Conservation (phyloP, 2,797 vertebrate species). For the Lophotriccus pileatus region DNA sequence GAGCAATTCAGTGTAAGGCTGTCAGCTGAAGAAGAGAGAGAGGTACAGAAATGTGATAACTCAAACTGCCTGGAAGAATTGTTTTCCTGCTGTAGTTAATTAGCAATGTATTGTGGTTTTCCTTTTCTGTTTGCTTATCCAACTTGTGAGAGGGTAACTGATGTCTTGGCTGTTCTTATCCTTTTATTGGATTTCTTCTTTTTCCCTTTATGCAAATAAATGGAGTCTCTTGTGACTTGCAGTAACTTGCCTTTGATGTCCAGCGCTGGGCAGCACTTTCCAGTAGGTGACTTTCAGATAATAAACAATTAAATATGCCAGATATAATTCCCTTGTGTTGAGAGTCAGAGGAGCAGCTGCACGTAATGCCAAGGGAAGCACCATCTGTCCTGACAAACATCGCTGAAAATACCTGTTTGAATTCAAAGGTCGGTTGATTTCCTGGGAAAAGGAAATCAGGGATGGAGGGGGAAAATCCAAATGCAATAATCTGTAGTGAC, state of each 20-base stretch:
- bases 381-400: background rate
- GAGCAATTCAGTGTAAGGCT: constrained; percentile 22
- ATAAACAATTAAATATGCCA: background rate
- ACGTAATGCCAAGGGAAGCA: background rate
- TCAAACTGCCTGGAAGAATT: background rate
- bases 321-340: background rate
- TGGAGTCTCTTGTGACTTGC: background rate
- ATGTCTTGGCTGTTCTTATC: background rate
- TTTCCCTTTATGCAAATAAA: background rate
- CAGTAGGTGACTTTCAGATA: background rate
- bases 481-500: background rate
- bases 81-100: constrained; percentile 41
- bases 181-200: background rate
- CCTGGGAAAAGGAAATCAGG: background rate
- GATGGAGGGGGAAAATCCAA: background rate
- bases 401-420: background rate
- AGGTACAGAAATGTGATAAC: constrained; percentile 9
- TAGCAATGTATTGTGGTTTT: background rate
- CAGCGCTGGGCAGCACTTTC: background rate
- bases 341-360: background rate
- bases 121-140: constrained; percentile 18
- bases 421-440: constrained; percentile 3
- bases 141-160: background rate
- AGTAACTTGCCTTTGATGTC: background rate
- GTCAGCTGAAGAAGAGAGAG: constrained; percentile 36